Base-by-base conservation (phyloP, 2,797 vertebrate species). In the Psittacula derbiana region DNA sequence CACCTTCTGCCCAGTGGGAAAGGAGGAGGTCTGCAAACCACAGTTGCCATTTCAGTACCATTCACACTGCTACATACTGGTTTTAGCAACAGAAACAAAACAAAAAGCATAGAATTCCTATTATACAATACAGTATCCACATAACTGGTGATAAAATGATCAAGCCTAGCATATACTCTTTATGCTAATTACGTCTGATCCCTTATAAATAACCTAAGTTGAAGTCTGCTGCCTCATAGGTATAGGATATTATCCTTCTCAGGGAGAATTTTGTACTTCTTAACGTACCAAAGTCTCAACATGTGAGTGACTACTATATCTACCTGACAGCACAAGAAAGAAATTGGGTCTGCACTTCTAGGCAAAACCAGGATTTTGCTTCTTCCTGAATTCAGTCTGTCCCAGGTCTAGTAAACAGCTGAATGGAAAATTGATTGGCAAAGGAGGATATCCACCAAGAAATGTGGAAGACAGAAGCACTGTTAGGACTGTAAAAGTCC, bases 61-160 rank as follows among this genome's bases (percentile, higher is more conserved):
- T 43, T 69, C 83, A 60, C 16, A 3, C 16, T 36, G 12, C 33
- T 52, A 64, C 0, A 0, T 38, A 14, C 38, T 46, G 24, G 0
- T 40, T 93, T 86, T 58, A 72, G 36, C 36, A 93, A 33, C 5
- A 71, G 64, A n/a, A 82, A 44, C 33, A 64, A 72, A 78, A 30
- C 15, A 57, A 75, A 85, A 67, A 41, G 1, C 19, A 23, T 1
- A 41, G 11, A 53, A 33, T 46, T 66, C 60, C 19, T 84, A 9
- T 76, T 76, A n/a, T 31, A 52, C 53, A 78, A 85, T 53, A 41
- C 28, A 46, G 8, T 18, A 44, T 25, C n/a, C 27, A 36, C 10
- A 7, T 36, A 85, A 70, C 9, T 27, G 11, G 30, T 0, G 4
- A 64, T 61, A 44, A 84, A 80, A 67, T 75, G 15, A 84, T 74